phyloP scores from a whole-genome alignment of 64 coral and sea anemone genomes.

The Montipora cactus region DNA sequence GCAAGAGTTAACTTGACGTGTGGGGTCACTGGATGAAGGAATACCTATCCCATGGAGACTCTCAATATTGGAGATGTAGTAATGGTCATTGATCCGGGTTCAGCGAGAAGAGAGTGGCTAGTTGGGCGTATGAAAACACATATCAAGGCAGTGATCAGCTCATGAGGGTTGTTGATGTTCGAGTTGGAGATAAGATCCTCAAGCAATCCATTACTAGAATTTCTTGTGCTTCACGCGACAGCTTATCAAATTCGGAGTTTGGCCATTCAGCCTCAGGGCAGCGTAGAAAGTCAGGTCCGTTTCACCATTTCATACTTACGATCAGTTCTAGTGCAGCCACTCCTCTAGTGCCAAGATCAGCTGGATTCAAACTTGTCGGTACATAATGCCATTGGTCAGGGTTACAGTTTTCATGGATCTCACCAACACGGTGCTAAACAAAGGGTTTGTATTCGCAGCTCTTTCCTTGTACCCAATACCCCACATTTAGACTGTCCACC shows the following conservation, averaged over 20 bases:
- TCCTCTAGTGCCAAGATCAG: slow-evolving; percentile 56
- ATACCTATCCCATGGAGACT: too few species aligned
- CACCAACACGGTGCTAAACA: slow-evolving; percentile 65
- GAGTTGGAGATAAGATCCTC: too few species aligned
- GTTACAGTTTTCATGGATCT: slow-evolving; percentile 67
- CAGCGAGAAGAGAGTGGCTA: too few species aligned
- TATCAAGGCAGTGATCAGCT: too few species aligned
- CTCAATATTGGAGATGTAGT: too few species aligned
- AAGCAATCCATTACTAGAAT: too few species aligned
- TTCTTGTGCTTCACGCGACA: not conserved
- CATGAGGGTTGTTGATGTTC: too few species aligned
- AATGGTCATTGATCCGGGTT: too few species aligned
- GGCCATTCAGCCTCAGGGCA: slow-evolving; percentile 46
- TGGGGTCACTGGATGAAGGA: too few species aligned
- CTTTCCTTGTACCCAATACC: slow-evolving; percentile 11
- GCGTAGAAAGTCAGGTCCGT: slow-evolving; percentile 40
- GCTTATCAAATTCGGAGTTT: slow-evolving; percentile 52
- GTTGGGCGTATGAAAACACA: too few species aligned
- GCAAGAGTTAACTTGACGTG: not conserved
- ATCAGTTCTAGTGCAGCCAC: slow-evolving; percentile 31
- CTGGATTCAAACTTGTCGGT: slow-evolving; percentile 33
- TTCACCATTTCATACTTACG: slow-evolving; percentile 17
- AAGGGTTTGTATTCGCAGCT: slow-evolving; percentile 40
- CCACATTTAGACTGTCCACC: slow-evolving; percentile 52
- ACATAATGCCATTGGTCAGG: not conserved